phyloP scores from a whole-genome alignment of 2,888 invertebrate genomes.

The Autographa gamma region DNA sequence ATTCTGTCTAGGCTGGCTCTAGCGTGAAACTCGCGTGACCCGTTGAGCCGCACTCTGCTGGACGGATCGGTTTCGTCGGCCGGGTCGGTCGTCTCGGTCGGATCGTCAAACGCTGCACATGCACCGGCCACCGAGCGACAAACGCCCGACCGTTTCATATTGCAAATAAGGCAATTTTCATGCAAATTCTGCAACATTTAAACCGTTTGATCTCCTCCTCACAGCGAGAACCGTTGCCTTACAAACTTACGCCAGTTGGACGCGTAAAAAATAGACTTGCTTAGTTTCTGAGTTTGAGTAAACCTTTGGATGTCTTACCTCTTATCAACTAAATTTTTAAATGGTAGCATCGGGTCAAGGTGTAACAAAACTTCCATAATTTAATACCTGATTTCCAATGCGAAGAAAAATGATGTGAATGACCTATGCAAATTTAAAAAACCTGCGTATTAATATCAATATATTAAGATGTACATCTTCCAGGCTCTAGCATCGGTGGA shows the following conservation, averaged over 20 bases:
- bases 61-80: neutral
- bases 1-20: neutral
- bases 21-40: neutral
- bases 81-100: neutral
- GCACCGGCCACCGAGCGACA: neutral
- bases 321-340: neutral
- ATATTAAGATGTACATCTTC: neutral
- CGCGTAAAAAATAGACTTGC: neutral
- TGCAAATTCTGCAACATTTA: neutral
- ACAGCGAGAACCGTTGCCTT: neutral
- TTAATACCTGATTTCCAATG: conserved; percentile 1
- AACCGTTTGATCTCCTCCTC: neutral
- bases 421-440: conserved; percentile 2
- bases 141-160: neutral
- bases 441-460: neutral
- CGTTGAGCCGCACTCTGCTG: neutral
- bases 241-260: neutral
- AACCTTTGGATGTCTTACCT: neutral
- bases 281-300: neutral
- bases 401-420: neutral
- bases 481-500: neutral
- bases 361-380: conserved; percentile 1
- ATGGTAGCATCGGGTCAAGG: neutral
- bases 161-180: neutral
- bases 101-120: neutral